Evolutionary conservation across 2,797 vertebrate genomes (phyloP), one percentile per base, ranked within the genome.

Genomic region (Muscicapa striata): DNA sequence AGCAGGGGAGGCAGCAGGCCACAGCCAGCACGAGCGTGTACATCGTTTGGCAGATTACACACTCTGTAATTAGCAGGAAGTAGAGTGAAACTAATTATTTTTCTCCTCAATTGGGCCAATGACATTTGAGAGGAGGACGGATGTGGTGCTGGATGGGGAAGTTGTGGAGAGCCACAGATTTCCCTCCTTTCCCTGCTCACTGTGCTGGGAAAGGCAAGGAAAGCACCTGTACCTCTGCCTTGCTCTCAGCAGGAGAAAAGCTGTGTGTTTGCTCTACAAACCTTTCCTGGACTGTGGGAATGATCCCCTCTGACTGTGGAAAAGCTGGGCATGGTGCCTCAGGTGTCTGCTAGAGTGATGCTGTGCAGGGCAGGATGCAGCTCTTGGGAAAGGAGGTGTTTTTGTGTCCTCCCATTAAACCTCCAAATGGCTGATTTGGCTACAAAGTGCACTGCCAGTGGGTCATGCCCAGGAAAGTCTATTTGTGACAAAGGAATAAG

Each of bases 11-110:
- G 93, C 97, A 96, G 92, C 94, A 97, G 97, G 96, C 94, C 92
- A 90, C 91, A 97, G 95, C 97, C 97, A 96, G 95, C 92, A 95
- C n/a, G 92, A 89, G 94, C 40, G 15, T 92, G 85, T 96, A 93
- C 84, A 93, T 97, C 75, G 74, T 95, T 96, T 96, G 97, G 95
- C 97, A 97, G 96, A 97, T 97, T 93, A 97, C 95, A 96, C 96
- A 89, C 96, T 96, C 95, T 55, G 89, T 97, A 97, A 97, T 98
- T 96, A 98, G 97, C 84, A 62, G 93, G 95, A 97, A 97, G 96
- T 93, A 73, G 94, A 96, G 93, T 97, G 92, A 93, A 97, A 97
- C 97, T 98, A 97, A 97, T 97, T 97, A 96, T 96, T 96, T 96
- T 90, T 96, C 95, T 95, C 96, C 85, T 87, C 96, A 96, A 59